Base-by-base conservation (phyloP, 2,797 vertebrate genomes). In the Anguilla pacifica region DNA sequence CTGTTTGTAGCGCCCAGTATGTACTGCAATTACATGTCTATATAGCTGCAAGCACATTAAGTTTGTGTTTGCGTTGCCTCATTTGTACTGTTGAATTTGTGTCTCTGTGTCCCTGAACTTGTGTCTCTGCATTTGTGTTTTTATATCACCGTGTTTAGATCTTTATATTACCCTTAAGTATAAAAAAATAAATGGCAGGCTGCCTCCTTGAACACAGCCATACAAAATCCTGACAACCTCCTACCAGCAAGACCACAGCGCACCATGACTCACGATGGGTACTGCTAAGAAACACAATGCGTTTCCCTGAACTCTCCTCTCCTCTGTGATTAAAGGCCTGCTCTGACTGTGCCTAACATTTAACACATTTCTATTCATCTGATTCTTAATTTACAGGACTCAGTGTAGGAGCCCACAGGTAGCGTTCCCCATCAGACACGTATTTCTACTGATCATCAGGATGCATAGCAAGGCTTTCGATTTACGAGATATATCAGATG, bases 351-450 rank as follows among this genome's bases (percentile, higher is more conserved):
- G 70, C 82, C 83, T 55, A 85, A 67, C 39, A 43, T 79, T 35
- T 46, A 79, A 79, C 19, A 79, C 43, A 85, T 85, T 88, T 74
- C 3, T 85, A 83, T 67, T 84, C 25, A 72, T 84, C 87, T 88
- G 51, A 88, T 67, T 64, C 64, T 74, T 84, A 84, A 88, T 59
- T 77, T 64, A 88, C 67, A 83, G 70, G 25, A 15, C 67, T 31
- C 46, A 74, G 82, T 3, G 82, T 82, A 74, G 35, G 61, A 87
- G 79, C 83, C 81, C 81, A 46, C 81, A 43, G 82, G 43, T 61
- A 55, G 81, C 81, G 61, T 72, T 55, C 35, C 28, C 28, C 81
- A 72, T 83, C 43, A 46, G 61, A 59, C 86, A 31, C 35, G 72
- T 87, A 64, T 51, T 43, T 84, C 22, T 39, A 17, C 57, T 53